These are phyloP conservation scores for Eurystomus gularis DNA, from an alignment of 2,113 vertebrate genomes.

Conservation along the genomic window DNA sequence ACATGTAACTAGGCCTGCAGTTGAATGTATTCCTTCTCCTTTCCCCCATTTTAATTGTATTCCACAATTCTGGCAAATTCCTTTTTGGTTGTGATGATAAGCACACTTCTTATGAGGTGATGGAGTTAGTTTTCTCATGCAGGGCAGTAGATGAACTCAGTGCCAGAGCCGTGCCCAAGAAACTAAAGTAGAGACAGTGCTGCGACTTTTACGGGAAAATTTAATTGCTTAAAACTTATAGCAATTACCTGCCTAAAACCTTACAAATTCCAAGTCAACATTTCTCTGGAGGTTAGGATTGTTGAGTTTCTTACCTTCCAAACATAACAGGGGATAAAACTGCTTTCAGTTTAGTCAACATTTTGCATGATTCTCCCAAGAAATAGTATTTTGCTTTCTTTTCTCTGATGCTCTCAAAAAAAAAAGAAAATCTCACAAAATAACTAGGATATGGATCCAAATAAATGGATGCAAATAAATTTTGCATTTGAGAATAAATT, in stretches of 20 bases:
- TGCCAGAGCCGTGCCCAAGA: background rate
- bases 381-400: background rate
- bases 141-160: background rate
- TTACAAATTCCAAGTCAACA: background rate
- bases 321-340: background rate
- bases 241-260: background rate
- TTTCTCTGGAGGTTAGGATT: background rate
- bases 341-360: background rate
- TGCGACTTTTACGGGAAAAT: background rate
- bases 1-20: background rate
- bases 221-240: background rate
- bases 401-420: background rate
- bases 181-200: background rate
- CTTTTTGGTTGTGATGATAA: background rate
- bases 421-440: background rate
- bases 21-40: background rate
- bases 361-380: background rate
- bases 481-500: background rate
- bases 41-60: background rate
- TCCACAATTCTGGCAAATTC: background rate
- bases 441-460: background rate
- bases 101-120: background rate
- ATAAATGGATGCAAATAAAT: background rate
- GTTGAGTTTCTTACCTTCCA: background rate
- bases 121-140: background rate